Evolutionary conservation across 35 echinoderm and acorn worm species (phyloP), one percentile per base, ranked within the genome.

Genomic region (Ptychodera flava): DNA sequence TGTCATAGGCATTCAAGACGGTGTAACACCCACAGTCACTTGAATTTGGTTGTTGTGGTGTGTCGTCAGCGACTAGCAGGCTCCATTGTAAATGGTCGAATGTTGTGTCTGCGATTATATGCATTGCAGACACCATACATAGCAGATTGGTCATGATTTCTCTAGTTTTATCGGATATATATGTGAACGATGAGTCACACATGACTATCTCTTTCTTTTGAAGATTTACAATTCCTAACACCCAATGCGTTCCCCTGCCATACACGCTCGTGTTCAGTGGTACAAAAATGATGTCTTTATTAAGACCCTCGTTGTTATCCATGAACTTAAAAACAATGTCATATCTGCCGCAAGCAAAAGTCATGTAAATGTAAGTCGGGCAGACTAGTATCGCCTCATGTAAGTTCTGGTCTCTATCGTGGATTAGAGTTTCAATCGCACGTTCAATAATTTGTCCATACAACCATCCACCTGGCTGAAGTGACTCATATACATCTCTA

Each of bases 381-480:
- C 31, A 87, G 1, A 80, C 22, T 30, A 87, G 33, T 34, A 87
- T 80, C 16, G 30, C 79, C 31, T 79, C 77, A 29, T 31, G 0
- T 15, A 80, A 22, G 6, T 6, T 64, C 22, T 6, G 16, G 28
- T 79, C 1, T 31, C 1, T 27, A 34, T 87, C 28, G 32, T 27
- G 35, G 31, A 87, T 16, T 36, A 87, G 14, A 33, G 2, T 87
- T 0, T 37, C 2, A 22, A 87, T n/a, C 14, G 77, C 76, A 16
- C 35, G 12, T 76, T 87, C 86, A 34, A 87, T 87, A 1, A 35
- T 77, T 79, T 87, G 76, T 16, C 86, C 86, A 33, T 87, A 34
- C 15, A 87, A 45, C 86, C 86, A 87, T 30, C 38, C 33, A 0
- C 1, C 22, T 37, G n/a, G 75, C 36, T 16, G 1, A 37, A 79